Evolutionary conservation across 1,140 invertebrate species (phyloP), one percentile per base, ranked within the genome.

Genomic region (Sarcophaga bullata): DNA sequence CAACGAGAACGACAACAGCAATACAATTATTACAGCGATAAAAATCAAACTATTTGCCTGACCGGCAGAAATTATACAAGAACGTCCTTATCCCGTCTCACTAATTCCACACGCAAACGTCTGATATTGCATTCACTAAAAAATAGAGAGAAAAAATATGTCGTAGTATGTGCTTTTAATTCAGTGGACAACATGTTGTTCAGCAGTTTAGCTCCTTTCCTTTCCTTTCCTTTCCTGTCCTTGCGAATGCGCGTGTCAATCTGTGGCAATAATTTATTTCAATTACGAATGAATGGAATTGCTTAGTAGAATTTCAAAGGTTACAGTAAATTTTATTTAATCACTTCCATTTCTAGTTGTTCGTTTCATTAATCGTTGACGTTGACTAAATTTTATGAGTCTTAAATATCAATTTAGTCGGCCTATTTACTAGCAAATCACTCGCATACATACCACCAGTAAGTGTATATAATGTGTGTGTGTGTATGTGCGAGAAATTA

Each of bases 11-110:
- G 17, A 2, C 8, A 68, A 8, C 7, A 13, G 13, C n/a, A 58
- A n/a, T n/a, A n/a, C 62, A 68, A 68, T 17, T 68, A 37, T 25
- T 68, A 68, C n/a, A 19, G 19, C 17, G 62, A 68, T 68, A 68
- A 68, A 68, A 68, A 58, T 58, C 54, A n/a, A 58, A 58, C 54
- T 58, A 62, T 62, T 62, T 62, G 54, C 15, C 54, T n/a, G 54
- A n/a, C 10, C 54, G n/a, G 6, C 54, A 3, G n/a, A 4, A 15
- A n/a, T 62, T 62, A 37, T 37, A 37, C 25, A 37, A 37, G 25
- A 37, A 37, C 25, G 25, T 37, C 25, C 25, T 37, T 37, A 37
- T 37, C 25, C 25, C 25, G 25, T 37, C 25, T 37, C 1, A 4
- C 25, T 4, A 37, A 1, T 37, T 37, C 25, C 25, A 37, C 25